Percentiles rank a stretch among this genome's conserved stretches.
These are phyloP conservation scores for Spinus pinus DNA, from an alignment of 2,797 vertebrate genomes.

Conservation along the genomic window DNA sequence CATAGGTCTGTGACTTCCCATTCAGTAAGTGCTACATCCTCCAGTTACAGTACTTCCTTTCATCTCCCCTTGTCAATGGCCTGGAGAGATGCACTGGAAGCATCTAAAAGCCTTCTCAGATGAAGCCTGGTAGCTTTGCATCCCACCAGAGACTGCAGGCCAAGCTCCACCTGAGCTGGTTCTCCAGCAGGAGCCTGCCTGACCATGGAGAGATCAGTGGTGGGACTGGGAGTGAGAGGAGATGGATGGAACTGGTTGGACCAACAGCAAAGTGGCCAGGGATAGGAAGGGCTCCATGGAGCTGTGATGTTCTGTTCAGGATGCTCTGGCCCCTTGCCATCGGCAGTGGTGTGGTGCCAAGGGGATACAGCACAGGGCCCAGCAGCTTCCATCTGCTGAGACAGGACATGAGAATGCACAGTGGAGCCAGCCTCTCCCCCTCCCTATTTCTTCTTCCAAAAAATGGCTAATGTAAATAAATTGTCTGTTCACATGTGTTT, in stretches of 20 bases:
- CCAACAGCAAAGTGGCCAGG: not conserved
- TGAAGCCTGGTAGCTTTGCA: not conserved
- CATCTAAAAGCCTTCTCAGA: not conserved
- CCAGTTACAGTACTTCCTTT: not conserved
- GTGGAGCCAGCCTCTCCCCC: not conserved
- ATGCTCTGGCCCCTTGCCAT: not conserved
- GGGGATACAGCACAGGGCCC: not conserved
- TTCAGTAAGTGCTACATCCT: not conserved
- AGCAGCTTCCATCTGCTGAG: not conserved
- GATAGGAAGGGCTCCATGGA: not conserved
- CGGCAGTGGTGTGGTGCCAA: not conserved
- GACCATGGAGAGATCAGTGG: not conserved
- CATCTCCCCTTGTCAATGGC: fast-evolving
- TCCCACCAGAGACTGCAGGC: not conserved
- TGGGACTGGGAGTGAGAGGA: not conserved
- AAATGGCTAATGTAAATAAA: constrained; percentile 62
- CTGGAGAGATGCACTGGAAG: not conserved
- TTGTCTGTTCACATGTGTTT: constrained; percentile 24
- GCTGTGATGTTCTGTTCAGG: not conserved
- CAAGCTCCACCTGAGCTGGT: not conserved
- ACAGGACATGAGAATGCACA: constrained; percentile 20
- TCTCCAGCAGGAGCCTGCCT: not conserved
- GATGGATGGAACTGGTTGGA: not conserved
- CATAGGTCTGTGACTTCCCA: not conserved
- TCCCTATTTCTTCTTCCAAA: constrained; percentile 24